These are phyloP conservation scores for Megaceryle torquata DNA, from an alignment of 2,113 vertebrate genomes.

Conservation along the genomic window DNA sequence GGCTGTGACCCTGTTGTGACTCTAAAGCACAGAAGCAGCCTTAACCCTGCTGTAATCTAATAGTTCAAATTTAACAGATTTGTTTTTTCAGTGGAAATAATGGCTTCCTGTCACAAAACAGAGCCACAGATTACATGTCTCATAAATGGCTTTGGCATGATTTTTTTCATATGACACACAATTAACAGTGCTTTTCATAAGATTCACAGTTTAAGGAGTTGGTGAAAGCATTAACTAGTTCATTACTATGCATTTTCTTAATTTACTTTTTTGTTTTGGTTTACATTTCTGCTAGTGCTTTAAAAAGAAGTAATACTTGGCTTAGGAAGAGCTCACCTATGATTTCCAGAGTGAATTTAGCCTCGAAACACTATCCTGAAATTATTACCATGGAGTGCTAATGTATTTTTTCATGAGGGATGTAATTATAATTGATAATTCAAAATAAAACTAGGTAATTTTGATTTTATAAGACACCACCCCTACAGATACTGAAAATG, in stretches of 20 bases:
- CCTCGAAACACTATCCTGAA: conserved; percentile 13
- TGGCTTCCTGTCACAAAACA: conserved; percentile 66
- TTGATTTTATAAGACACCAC: conserved; percentile 34
- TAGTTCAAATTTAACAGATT: conserved; percentile 62
- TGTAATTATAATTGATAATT: conserved; percentile 40
- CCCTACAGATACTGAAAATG: background rate
- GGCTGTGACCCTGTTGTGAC: conserved; percentile 35
- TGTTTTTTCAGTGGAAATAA: conserved; percentile 65
- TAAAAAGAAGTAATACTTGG: background rate
- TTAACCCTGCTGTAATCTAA: conserved; percentile 68
- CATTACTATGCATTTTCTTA: background rate
- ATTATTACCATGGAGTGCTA: background rate
- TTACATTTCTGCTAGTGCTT: background rate
- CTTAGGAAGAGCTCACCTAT: conserved; percentile 13
- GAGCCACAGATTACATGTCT: conserved; percentile 46
- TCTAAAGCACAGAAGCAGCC: conserved; percentile 32
- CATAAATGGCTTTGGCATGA: conserved; percentile 51
- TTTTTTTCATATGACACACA: conserved; percentile 52
- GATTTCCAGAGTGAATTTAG: conserved; percentile 31
- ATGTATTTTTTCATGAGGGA: background rate
- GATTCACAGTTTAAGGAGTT: background rate
- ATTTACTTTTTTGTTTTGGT: too few relatives aligned
- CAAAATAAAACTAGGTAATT: conserved; percentile 30
- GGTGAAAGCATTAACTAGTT: background rate
- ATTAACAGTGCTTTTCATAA: conserved; percentile 27